Percentiles rank a stretch among this genome's conserved stretches.
These are phyloP conservation scores for Hypanus sabinus DNA, from an alignment of 2,113 vertebrate species.

Conservation along the genomic window DNA sequence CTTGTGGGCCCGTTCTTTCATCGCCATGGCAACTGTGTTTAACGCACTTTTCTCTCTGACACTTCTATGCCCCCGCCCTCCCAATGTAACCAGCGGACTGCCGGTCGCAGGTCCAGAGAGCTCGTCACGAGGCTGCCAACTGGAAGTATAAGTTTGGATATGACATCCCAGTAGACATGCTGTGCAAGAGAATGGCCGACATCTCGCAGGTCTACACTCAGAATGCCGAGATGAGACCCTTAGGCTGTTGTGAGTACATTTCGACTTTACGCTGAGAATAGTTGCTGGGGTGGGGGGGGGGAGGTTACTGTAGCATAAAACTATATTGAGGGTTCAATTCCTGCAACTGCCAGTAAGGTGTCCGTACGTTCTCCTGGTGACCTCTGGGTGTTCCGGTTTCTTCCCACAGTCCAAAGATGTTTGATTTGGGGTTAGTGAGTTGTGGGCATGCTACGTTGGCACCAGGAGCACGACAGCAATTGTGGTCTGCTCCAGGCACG, in stretches of 20 bases:
- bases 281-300: too few relatives aligned
- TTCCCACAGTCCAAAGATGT: too few relatives aligned
- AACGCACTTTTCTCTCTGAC: conserved; percentile 14
- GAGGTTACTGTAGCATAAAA: too few relatives aligned
- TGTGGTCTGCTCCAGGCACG: too few relatives aligned
- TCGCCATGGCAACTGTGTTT: not conserved
- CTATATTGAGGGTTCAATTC: too few relatives aligned
- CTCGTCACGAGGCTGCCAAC: conserved; percentile 59
- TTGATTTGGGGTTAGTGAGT: too few relatives aligned
- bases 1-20: not conserved
- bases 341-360: too few relatives aligned
- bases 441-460: too few relatives aligned
- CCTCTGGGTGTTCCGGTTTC: too few relatives aligned
- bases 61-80: not conserved
- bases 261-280: too few relatives aligned
- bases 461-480: too few relatives aligned
- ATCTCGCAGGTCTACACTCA: conserved; percentile 71
- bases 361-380: too few relatives aligned
- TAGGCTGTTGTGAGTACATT: conserved; percentile 64
- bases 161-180: conserved; percentile 58
- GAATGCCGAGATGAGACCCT: conserved; percentile 67
- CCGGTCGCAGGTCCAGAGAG: conserved; percentile 67
- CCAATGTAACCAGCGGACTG: conserved; percentile 52
- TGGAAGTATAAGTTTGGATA: conserved; percentile 72
- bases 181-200: conserved; percentile 62